Evolutionary conservation across 2,113 vertebrate genomes (phyloP).

Genomic region (Ranitomeya imitator): DNA sequence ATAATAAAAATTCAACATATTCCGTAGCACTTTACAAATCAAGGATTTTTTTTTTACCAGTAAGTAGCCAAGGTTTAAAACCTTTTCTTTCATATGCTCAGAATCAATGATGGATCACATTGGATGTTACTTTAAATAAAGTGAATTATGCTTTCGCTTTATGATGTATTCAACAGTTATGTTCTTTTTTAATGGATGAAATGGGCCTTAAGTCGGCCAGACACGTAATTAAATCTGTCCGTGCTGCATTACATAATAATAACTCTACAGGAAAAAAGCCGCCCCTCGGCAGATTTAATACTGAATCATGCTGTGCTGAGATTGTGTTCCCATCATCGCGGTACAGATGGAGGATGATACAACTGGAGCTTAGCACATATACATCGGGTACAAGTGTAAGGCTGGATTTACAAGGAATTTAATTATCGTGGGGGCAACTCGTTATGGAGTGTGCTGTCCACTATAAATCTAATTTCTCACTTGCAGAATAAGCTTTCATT

Average conservation of each 20-base stretch:
- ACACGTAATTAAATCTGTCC: conserved; percentile 3
- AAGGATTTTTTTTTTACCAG: too few relatives aligned
- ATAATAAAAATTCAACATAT: too few relatives aligned
- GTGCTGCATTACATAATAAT: conserved; percentile 16
- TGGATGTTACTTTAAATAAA: not conserved
- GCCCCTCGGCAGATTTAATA: conserved; percentile 1
- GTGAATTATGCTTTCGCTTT: not conserved
- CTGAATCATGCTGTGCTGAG: conserved; percentile 1
- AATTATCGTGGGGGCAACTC: not conserved
- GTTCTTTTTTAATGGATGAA: too few relatives aligned
- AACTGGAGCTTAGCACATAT: not conserved
- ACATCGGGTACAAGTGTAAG: conserved; percentile 24
- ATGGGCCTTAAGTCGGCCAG: not conserved
- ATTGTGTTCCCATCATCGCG: conserved; percentile 4
- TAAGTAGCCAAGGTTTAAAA: too few relatives aligned
- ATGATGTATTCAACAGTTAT: not conserved
- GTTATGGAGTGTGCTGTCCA: not conserved
- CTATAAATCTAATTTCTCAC: not conserved
- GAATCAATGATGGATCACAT: not conserved
- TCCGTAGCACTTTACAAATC: too few relatives aligned
- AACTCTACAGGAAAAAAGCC: not conserved
- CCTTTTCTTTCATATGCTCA: too few relatives aligned
- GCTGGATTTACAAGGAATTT: not conserved
- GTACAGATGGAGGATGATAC: conserved; percentile 27
- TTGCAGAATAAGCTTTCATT: not conserved